phyloP scores from a whole-genome alignment of 2,113 vertebrate genomes.

The Rhagologus leucostigma region DNA sequence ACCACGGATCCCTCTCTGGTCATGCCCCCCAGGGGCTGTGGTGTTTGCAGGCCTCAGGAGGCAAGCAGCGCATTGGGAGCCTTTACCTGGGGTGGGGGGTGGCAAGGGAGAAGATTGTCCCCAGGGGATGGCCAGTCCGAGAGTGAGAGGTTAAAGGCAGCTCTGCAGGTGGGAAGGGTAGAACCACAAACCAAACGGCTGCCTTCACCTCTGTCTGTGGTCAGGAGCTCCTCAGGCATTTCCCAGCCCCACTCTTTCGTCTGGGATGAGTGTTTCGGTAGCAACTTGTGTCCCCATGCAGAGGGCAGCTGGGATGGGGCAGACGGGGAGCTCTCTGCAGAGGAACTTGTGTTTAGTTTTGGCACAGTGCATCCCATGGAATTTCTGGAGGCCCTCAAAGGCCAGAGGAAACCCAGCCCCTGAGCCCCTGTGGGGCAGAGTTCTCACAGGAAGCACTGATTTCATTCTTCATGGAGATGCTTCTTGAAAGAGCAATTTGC shows the following conservation, averaged over 20 bases:
- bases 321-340: neutral
- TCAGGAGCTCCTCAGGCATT: neutral
- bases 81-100: rapidly evolving
- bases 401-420: neutral
- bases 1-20: neutral
- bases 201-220: neutral
- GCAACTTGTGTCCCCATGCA: neutral
- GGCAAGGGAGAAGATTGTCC: neutral
- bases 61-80: neutral
- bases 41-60: neutral
- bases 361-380: rapidly evolving
- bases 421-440: neutral
- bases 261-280: neutral
- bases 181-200: neutral
- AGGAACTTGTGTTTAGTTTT: neutral
- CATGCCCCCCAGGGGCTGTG: neutral
- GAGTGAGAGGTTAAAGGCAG: neutral
- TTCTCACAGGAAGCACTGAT: neutral
- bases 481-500: constrained; percentile 57
- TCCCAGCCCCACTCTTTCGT: neutral
- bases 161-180: neutral
- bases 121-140: rapidly evolving
- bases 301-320: neutral
- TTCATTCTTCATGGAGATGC: constrained; percentile 39
- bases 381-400: neutral